phyloP scores from a whole-genome alignment of 2,797 vertebrate species.

The Rhyacichthys aspro region DNA sequence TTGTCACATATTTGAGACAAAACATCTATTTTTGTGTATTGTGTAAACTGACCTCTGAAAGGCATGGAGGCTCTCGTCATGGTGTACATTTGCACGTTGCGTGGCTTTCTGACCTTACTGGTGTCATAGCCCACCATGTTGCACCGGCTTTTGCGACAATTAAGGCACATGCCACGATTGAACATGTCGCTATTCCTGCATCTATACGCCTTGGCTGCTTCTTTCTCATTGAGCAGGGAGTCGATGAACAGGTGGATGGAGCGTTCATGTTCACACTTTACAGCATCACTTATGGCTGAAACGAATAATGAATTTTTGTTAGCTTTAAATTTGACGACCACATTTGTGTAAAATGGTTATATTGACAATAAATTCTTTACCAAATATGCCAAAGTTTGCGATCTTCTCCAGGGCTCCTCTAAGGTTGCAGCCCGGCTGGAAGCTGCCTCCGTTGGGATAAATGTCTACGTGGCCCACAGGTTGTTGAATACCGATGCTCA shows the following conservation, averaged over 20 bases:
- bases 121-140: constrained; percentile 91
- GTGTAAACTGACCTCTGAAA: constrained; percentile 86
- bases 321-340: background rate
- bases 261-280: constrained; percentile 94
- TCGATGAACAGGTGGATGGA: constrained; percentile 96
- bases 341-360: background rate
- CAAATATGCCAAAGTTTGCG: constrained; percentile 75
- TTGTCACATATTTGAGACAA: background rate
- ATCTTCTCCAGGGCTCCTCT: constrained; percentile 80
- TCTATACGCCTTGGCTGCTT: constrained; percentile 87
- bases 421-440: constrained; percentile 82
- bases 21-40: constrained; percentile 3
- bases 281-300: constrained; percentile 87
- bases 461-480: constrained; percentile 83
- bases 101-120: constrained; percentile 85
- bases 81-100: constrained; percentile 90
- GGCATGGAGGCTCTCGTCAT: constrained; percentile 92
- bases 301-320: background rate
- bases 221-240: constrained; percentile 88
- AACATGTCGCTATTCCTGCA: constrained; percentile 89
- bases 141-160: constrained; percentile 91
- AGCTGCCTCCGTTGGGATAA: constrained; percentile 82
- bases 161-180: constrained; percentile 91
- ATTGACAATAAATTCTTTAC: constrained; percentile 57
- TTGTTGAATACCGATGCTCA: constrained; percentile 84